Evolutionary conservation across 23 tunicate genomes (phyloP).

Genomic region (Ascidia mentula): DNA sequence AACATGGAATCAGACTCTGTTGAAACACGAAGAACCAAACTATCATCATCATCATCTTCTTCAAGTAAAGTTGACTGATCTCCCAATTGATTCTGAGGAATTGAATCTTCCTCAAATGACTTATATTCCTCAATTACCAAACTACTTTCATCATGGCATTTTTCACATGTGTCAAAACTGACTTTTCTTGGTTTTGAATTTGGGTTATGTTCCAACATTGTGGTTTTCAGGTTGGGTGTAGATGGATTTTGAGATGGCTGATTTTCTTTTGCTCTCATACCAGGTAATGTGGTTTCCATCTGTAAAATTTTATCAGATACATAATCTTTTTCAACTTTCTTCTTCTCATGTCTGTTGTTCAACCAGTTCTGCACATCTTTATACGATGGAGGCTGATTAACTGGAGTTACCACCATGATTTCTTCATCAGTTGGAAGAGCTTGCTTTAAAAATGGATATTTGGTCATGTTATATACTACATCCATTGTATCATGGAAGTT

Average conservation of each 20-base stretch:
- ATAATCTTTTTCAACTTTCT: not conserved
- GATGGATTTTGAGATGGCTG: not conserved
- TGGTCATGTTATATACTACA: not conserved
- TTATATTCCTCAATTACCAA: not conserved
- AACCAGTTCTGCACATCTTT: slow-evolving; percentile 39
- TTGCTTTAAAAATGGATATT: not conserved
- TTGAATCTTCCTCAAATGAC: not conserved
- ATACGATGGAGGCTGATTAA: slow-evolving; percentile 25
- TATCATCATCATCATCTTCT: not conserved
- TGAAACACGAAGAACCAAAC: not conserved
- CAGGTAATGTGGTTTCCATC: not conserved
- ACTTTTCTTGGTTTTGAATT: not conserved
- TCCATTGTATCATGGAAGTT: not conserved
- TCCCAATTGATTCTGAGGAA: not conserved
- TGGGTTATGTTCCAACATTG: not conserved
- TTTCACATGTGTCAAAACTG: not conserved
- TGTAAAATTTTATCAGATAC: no score
- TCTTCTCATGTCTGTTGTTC: not conserved
- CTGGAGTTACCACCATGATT: slow-evolving; percentile 22
- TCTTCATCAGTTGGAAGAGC: not conserved
- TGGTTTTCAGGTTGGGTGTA: not conserved
- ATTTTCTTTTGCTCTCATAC: not conserved
- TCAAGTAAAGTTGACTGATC: not conserved
- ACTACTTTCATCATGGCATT: not conserved
- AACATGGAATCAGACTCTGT: not conserved